phyloP scores from a whole-genome alignment of 2,888 invertebrate genomes.

The Opisthograptis luteolata region DNA sequence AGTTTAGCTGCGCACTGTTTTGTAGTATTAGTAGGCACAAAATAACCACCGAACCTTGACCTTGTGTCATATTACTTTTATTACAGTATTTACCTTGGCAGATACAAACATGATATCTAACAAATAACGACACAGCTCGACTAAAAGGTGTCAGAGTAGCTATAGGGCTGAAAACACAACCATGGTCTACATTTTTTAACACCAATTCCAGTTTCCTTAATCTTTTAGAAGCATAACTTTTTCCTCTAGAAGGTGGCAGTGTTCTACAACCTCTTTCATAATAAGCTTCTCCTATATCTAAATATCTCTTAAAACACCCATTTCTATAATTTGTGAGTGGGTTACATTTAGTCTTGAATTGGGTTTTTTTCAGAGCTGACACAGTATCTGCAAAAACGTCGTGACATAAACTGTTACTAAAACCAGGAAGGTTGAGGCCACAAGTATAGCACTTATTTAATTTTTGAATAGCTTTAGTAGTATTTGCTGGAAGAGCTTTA shows the following conservation, averaged over 20 bases:
- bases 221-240: slow-evolving; percentile 42
- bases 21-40: background rate
- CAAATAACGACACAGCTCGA: slow-evolving; percentile 54
- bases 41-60: background rate
- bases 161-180: slow-evolving; percentile 54
- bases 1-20: background rate
- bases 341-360: slow-evolving; percentile 8
- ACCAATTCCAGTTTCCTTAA: slow-evolving; percentile 42
- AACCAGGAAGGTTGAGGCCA: slow-evolving; percentile 37
- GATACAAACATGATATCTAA: slow-evolving; percentile 61
- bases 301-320: slow-evolving; percentile 41
- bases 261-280: slow-evolving; percentile 56
- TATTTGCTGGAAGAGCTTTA: too few species aligned
- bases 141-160: slow-evolving; percentile 61
- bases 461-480: too few species aligned
- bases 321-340: slow-evolving; percentile 7
- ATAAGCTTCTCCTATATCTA: slow-evolving; percentile 49
- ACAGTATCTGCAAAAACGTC: slow-evolving; percentile 24
- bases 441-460: slow-evolving; percentile 45
- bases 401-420: slow-evolving; percentile 39
- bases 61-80: slow-evolving; percentile 15
- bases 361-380: background rate
- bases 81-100: slow-evolving; percentile 57
- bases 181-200: slow-evolving; percentile 37
- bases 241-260: slow-evolving; percentile 41